phyloP scores from a whole-genome alignment of 2,888 invertebrate genomes.

The Platypus cylindrus region DNA sequence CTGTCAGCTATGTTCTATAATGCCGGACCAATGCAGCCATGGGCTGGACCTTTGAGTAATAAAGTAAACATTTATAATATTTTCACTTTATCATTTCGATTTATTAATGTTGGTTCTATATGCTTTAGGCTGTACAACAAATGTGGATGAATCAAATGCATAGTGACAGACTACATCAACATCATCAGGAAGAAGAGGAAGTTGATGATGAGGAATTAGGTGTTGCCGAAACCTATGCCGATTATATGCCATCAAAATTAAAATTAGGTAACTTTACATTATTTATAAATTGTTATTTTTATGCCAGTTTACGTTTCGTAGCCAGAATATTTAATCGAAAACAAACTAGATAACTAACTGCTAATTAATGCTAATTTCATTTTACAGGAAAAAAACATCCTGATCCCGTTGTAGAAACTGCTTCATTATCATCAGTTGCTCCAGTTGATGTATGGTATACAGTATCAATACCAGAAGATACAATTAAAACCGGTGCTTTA shows the following conservation, averaged over 20 bases:
- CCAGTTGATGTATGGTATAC: constrained; percentile 88
- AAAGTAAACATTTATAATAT: constrained; percentile 8
- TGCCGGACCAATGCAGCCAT: constrained; percentile 24
- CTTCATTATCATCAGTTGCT: constrained; percentile 90
- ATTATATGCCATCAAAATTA: constrained; percentile 95
- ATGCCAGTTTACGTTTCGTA: background rate
- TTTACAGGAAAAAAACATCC: constrained; percentile 67
- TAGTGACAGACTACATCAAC: constrained; percentile 25
- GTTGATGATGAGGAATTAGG: constrained; percentile 95
- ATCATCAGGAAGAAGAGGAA: constrained; percentile 32
- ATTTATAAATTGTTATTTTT: background rate
- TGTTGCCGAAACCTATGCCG: constrained; percentile 95
- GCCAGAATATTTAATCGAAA: background rate
- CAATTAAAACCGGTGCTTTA: constrained; percentile 71
- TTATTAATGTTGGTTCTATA: background rate
- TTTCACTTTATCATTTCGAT: constrained; percentile 3
- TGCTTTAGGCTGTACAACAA: constrained; percentile 39
- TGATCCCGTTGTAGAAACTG: constrained; percentile 97
- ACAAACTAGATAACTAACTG: background rate
- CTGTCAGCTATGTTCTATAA: constrained; percentile 29
- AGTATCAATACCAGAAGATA: constrained; percentile 69
- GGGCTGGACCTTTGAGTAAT: constrained; percentile 33
- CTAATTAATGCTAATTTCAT: no score
- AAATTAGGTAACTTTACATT: constrained; percentile 73
- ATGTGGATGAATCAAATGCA: constrained; percentile 43